Conservation (phyloP, 2,888 invertebrate genomes). For the Cheilosia scutellata region DNA sequence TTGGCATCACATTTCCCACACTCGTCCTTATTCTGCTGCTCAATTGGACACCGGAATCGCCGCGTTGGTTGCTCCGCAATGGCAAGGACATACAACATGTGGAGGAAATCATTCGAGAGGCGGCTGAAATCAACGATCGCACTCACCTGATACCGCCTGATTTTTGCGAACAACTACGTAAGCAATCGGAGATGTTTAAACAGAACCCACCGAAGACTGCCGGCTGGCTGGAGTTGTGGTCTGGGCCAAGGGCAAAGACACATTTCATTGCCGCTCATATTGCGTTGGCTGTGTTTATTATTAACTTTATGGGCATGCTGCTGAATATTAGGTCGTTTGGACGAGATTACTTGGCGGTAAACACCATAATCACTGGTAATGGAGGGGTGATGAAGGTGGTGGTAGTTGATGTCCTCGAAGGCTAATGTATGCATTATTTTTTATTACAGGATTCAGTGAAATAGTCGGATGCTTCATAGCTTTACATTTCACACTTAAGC, state of each 20-base stretch:
- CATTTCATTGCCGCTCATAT: constrained; percentile 82
- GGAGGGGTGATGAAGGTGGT: neutral
- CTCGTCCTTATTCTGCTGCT: constrained; percentile 82
- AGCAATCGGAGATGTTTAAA: constrained; percentile 79
- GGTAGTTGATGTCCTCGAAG: constrained; percentile 5
- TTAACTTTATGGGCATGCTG: constrained; percentile 84
- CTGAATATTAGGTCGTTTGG: constrained; percentile 84
- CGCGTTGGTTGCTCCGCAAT: constrained; percentile 83
- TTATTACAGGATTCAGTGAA: constrained; percentile 82
- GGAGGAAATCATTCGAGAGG: constrained; percentile 81
- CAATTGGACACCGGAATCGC: constrained; percentile 84
- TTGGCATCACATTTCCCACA: constrained; percentile 84
- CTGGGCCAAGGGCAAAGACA: constrained; percentile 80
- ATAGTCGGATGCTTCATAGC: constrained; percentile 84
- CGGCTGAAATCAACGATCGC: constrained; percentile 82
- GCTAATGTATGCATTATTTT: constrained; percentile 20
- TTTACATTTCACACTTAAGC: constrained; percentile 82
- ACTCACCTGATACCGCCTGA: constrained; percentile 81
- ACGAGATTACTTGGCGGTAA: constrained; percentile 82
- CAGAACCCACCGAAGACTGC: constrained; percentile 79
- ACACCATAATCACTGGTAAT: constrained; percentile 84
- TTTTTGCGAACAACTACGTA: constrained; percentile 80
- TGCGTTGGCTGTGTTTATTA: constrained; percentile 82
- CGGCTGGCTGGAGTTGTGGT: constrained; percentile 82
- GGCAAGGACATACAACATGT: constrained; percentile 81